A percentile compares a stretch with the other conserved stretches of the same genome.
These are phyloP conservation scores for Aphidoletes aphidimyza DNA, from an alignment of 2,888 invertebrate genomes.

Conservation along the genomic window DNA sequence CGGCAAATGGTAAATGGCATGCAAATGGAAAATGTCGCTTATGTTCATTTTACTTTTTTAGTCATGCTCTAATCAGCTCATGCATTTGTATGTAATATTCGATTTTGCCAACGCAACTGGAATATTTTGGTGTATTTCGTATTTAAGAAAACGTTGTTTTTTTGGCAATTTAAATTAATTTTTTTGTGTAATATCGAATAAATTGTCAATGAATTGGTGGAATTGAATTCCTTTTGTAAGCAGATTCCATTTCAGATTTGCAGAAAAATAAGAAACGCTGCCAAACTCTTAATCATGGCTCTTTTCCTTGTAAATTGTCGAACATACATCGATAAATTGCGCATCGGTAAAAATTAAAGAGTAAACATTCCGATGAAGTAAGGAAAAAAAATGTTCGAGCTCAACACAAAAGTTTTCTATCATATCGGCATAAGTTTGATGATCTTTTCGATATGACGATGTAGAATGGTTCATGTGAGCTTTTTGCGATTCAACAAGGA, in stretches of 20 bases:
- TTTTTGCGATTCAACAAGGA: conserved; percentile 35
- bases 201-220: not conserved
- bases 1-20: not conserved
- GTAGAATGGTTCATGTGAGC: not conserved
- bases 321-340: too few relatives aligned
- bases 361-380: not conserved
- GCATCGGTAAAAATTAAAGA: not conserved
- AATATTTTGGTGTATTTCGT: not conserved
- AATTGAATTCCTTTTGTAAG: not conserved
- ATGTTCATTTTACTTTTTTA: not conserved
- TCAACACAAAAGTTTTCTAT: not conserved
- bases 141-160: not conserved
- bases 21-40: conserved; percentile 35
- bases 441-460: not conserved
- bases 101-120: not conserved
- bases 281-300: too few relatives aligned
- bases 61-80: conserved; percentile 21
- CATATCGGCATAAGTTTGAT: not conserved
- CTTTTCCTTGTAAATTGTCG: too few relatives aligned
- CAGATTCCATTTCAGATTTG: not conserved
- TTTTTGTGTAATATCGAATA: not conserved
- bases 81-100: not conserved
- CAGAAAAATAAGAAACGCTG: too few relatives aligned
- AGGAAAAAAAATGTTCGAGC: not conserved
- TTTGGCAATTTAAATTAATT: not conserved